Conservation (phyloP, 2,888 invertebrate species). For the Gymnosoma rotundatum region DNA sequence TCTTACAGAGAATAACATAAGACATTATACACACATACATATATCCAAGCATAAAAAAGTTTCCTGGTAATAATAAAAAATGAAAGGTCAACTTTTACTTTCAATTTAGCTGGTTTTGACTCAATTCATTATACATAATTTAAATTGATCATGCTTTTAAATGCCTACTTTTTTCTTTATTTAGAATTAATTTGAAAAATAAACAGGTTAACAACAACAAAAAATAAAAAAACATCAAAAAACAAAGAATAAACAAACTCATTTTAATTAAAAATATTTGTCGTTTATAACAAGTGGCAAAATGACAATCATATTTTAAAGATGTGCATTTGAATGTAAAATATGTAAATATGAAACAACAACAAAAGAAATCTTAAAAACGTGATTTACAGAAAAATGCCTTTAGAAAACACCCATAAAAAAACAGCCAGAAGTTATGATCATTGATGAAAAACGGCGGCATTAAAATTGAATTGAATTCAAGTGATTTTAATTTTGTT, state of each 20-base stretch:
- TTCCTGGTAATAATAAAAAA: neutral
- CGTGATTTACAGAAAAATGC: neutral
- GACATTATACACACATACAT: neutral
- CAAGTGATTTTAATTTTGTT: slow-evolving; percentile 32
- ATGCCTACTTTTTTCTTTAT: no score
- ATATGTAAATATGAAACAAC: slow-evolving; percentile 27
- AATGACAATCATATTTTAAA: slow-evolving; percentile 65
- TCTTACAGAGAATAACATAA: no score
- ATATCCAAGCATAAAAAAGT: neutral
- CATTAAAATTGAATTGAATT: slow-evolving; percentile 58
- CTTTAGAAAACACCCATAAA: neutral
- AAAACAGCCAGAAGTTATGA: slow-evolving; percentile 52
- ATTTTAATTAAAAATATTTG: slow-evolving; percentile 66
- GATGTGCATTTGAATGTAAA: slow-evolving; percentile 57
- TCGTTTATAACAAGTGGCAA: slow-evolving; percentile 70
- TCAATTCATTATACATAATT: no score
- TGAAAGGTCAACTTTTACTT: neutral
- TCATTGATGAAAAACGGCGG: slow-evolving; percentile 64
- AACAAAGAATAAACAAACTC: slow-evolving; percentile 32
- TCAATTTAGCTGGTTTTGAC: neutral
- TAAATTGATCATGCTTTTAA: neutral
- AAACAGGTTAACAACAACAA: neutral
- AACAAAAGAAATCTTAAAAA: neutral
- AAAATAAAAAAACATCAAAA: neutral
- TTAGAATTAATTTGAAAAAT: neutral